Conservation (phyloP, 53 echinoderm and acorn worm species). For the Actinopyga echinites region DNA sequence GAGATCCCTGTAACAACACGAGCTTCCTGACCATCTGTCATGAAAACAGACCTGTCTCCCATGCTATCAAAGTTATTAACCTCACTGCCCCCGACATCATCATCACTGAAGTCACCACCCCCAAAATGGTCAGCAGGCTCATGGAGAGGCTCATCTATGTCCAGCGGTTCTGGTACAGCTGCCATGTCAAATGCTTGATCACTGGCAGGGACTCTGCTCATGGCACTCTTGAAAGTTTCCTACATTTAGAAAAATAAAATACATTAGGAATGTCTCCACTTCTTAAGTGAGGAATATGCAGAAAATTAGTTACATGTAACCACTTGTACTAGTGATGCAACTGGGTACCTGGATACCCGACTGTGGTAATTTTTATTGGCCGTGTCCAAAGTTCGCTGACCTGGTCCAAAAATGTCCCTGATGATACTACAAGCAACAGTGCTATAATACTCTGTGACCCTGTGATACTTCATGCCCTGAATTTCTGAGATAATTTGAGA, state of each 20-base stretch:
- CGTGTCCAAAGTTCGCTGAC: too few relatives aligned
- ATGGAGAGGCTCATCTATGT: constrained; percentile 58
- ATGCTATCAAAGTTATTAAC: neutral
- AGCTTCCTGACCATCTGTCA: constrained; percentile 71
- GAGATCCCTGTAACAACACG: constrained; percentile 59
- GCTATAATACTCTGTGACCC: too few relatives aligned
- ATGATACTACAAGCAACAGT: too few relatives aligned
- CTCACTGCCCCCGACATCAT: constrained; percentile 57
- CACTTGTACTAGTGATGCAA: too few relatives aligned
- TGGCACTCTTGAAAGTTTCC: constrained; percentile 59
- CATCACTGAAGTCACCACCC: constrained; percentile 71
- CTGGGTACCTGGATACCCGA: too few relatives aligned
- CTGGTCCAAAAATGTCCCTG: too few relatives aligned
- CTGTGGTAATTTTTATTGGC: too few relatives aligned
- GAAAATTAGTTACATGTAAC: too few relatives aligned
- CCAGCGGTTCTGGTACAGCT: constrained; percentile 91
- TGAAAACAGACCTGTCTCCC: constrained; percentile 71
- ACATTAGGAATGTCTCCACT: too few relatives aligned
- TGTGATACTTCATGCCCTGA: too few relatives aligned
- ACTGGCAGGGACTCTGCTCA: constrained; percentile 57
- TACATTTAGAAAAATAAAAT: neutral
- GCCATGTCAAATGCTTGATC: constrained; percentile 89
- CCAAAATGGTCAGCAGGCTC: constrained; percentile 47
- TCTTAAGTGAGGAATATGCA: too few relatives aligned
- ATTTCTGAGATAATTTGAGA: too few relatives aligned